phyloP scores from a whole-genome alignment of 2,113 vertebrate genomes.

The Oenanthe melanoleuca region DNA sequence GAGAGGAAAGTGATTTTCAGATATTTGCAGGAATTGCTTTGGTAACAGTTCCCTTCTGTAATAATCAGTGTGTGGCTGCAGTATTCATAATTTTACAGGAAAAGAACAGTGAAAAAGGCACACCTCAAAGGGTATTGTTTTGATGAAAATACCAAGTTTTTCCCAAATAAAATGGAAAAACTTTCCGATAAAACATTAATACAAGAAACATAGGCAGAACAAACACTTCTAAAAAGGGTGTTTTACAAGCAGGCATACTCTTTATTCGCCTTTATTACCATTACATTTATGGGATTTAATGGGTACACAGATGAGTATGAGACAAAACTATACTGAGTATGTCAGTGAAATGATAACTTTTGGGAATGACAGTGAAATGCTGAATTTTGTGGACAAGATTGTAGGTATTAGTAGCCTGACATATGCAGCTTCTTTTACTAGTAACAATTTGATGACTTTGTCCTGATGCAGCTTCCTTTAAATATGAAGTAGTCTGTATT shows the following conservation, averaged over 20 bases:
- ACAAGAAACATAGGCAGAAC: neutral
- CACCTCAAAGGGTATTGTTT: neutral
- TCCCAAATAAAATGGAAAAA: neutral
- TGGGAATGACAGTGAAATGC: neutral
- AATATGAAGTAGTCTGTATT: neutral
- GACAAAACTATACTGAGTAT: neutral
- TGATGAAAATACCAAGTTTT: neutral
- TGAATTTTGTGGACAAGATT: accelerated
- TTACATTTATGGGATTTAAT: neutral
- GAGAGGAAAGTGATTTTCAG: neutral
- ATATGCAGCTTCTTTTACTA: neutral
- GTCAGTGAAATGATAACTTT: neutral
- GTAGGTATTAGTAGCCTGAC: neutral
- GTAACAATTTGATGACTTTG: neutral
- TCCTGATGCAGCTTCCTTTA: neutral
- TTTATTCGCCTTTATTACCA: neutral
- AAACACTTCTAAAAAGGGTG: neutral
- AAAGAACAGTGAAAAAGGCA: neutral
- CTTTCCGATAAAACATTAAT: neutral
- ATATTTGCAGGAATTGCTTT: neutral
- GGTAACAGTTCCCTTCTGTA: neutral
- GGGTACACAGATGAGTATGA: neutral
- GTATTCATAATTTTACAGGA: neutral
- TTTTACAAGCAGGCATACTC: neutral
- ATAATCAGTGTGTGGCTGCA: neutral